Evolutionary conservation across 2,113 vertebrate genomes (phyloP).

Genomic region (Tapirus terrestris): DNA sequence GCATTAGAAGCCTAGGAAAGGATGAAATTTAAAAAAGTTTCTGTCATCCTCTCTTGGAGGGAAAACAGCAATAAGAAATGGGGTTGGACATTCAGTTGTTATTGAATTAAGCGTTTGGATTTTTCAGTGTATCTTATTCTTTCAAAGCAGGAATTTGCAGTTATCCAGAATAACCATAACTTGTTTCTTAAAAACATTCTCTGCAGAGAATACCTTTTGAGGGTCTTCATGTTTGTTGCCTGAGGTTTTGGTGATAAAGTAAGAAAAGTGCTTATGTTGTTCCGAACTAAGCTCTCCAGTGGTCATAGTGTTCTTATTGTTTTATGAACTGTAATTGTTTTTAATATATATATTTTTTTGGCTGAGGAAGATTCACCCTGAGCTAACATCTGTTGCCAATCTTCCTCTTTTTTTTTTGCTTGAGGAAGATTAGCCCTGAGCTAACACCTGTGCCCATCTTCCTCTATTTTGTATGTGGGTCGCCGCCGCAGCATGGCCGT

Average conservation of each 20-base stretch:
- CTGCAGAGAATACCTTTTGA: not conserved
- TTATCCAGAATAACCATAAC: not conserved
- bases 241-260: constrained; percentile 41
- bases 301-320: constrained; percentile 27
- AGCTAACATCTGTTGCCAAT: too few relatives aligned
- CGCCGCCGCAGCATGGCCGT: too few relatives aligned
- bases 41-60: not conserved
- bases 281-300: not conserved
- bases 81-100: not conserved
- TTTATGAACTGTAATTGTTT: constrained; percentile 56
- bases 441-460: too few relatives aligned
- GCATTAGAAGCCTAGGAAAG: not conserved
- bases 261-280: constrained; percentile 10
- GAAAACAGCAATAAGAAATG: constrained; percentile 9
- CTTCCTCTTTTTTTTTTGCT: too few relatives aligned
- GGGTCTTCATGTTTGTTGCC: constrained; percentile 22
- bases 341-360: not conserved
- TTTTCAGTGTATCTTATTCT: not conserved
- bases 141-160: constrained; percentile 32
- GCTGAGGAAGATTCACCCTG: too few relatives aligned
- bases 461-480: too few relatives aligned
- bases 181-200: constrained; percentile 14
- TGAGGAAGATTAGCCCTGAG: too few relatives aligned
- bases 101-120: constrained; percentile 1
- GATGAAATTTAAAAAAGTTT: constrained; percentile 20